Base-by-base conservation (phyloP, 2,113 vertebrate genomes). In the Rhinoderma darwinii region DNA sequence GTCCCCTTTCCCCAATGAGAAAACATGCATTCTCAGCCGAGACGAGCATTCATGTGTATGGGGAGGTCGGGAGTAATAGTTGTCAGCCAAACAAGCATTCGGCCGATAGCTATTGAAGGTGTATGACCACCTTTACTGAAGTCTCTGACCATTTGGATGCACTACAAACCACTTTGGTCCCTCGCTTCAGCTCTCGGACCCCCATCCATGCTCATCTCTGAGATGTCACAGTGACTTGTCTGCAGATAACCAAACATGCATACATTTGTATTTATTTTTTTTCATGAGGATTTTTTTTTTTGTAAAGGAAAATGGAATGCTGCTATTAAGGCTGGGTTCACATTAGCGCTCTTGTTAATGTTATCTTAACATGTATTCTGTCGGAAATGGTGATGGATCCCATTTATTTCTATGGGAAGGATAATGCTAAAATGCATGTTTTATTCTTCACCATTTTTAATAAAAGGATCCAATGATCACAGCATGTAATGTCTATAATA, bases 281-380 rank as follows among this genome's bases (percentile, higher is more conserved):
- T 30, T 30, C 27, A 12, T 11, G 51, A 54, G 56, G n/a, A 59
- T 59, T n/a, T n/a, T n/a, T 50, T 30, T 50, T 5, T 50, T 47
- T 50, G 43, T 77, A 50, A 77, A 51, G 17, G 5, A 50, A 59
- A 77, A 30, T 78, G 30, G n/a, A 78, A 78, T 54, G 75, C 75
- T 78, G 75, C 75, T 78, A 78, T 51, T 78, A 51, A 27, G 35
- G 68, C 68, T 12, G 37, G 37, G 68, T 72, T 39, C 68, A 72
- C 68, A 41, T 41, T 41, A 25, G 18, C 5, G 18, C 66, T 37
- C 18, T 22, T 70, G 12, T 50, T 30, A 30, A 30, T 68, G 63
- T 41, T 41, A 39, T 20, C 41, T 72, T 72, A 35, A 35, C 3
- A 32, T 20, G 15, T 63, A 3, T 68, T 18, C 30, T 18, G 10